Evolutionary conservation across 2,888 invertebrate genomes (phyloP).

Genomic region (Polymixis lichenea): DNA sequence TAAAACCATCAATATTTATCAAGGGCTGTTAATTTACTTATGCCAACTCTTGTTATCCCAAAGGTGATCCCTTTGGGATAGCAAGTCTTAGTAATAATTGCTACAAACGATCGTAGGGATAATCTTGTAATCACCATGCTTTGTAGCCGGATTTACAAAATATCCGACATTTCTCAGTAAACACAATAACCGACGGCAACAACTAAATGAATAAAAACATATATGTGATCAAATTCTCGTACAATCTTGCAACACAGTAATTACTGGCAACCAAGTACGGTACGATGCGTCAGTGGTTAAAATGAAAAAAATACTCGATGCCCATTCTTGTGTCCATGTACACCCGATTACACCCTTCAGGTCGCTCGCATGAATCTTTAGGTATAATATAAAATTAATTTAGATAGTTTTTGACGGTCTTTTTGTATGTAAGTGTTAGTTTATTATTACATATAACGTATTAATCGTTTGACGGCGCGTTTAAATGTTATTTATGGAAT

Average conservation of each 20-base stretch:
- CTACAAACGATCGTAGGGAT: conserved; percentile 53
- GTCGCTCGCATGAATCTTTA: background rate
- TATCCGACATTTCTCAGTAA: background rate
- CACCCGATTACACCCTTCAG: conserved; percentile 61
- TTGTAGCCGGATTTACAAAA: background rate
- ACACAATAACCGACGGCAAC: background rate
- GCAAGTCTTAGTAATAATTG: conserved; percentile 53
- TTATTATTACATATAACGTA: background rate
- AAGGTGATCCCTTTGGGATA: too few species aligned
- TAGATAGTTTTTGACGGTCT: background rate
- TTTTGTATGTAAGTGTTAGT: background rate
- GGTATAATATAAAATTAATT: conserved; percentile 11
- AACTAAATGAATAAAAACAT: background rate
- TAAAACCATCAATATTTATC: conserved; percentile 49
- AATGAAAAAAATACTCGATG: conserved; percentile 54
- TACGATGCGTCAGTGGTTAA: conserved; percentile 28
- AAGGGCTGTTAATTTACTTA: conserved; percentile 48
- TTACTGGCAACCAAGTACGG: conserved; percentile 28
- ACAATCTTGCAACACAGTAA: conserved; percentile 28
- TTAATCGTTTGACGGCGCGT: background rate
- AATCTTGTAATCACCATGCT: conserved; percentile 30
- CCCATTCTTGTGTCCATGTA: conserved; percentile 51
- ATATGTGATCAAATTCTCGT: background rate
- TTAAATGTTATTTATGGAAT: background rate
- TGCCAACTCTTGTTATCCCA: conserved; percentile 35